These are phyloP conservation scores for Sitodiplosis mosellana DNA, from an alignment of 1,140 invertebrate genomes.

Conservation along the genomic window DNA sequence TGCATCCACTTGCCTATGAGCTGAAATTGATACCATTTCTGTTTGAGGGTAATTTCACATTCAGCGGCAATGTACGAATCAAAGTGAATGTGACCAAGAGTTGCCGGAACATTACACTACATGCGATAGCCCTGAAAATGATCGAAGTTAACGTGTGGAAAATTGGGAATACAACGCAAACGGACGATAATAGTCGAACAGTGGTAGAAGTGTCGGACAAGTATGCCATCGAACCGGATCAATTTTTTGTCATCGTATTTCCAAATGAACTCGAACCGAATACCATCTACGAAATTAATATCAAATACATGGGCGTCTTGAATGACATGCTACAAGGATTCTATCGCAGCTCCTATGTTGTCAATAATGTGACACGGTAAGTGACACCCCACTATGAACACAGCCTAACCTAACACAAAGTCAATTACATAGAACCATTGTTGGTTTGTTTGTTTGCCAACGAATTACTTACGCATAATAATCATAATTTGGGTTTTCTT, in stretches of 20 bases:
- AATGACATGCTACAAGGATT: conserved; percentile 69
- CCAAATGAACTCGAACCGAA: conserved; percentile 33
- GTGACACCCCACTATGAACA: conserved; percentile 2
- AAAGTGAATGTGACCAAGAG: conserved; percentile 40
- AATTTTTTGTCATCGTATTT: conserved; percentile 56
- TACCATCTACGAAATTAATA: conserved; percentile 41
- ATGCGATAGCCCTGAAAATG: conserved; percentile 48
- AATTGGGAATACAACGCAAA: conserved; percentile 10
- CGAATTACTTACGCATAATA: no score
- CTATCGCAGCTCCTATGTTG: conserved; percentile 68
- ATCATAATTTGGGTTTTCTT: not conserved
- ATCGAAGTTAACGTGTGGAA: conserved; percentile 11
- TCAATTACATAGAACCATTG: no score
- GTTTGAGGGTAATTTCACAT: conserved; percentile 53
- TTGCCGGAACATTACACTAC: conserved; percentile 56
- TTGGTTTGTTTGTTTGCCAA: not conserved
- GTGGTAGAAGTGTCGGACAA: conserved; percentile 27
- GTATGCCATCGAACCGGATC: conserved; percentile 33
- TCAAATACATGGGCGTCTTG: conserved; percentile 49
- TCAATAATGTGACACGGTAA: conserved; percentile 47
- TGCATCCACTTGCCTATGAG: conserved; percentile 47
- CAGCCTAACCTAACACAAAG: no score
- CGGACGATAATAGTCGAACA: conserved; percentile 17
- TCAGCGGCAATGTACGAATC: conserved; percentile 50
- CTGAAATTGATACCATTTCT: conserved; percentile 51